Percentiles rank a stretch among this genome's conserved stretches.
These are phyloP conservation scores for Erithacus rubecula DNA, from an alignment of 2,797 vertebrate species.

Conservation along the genomic window DNA sequence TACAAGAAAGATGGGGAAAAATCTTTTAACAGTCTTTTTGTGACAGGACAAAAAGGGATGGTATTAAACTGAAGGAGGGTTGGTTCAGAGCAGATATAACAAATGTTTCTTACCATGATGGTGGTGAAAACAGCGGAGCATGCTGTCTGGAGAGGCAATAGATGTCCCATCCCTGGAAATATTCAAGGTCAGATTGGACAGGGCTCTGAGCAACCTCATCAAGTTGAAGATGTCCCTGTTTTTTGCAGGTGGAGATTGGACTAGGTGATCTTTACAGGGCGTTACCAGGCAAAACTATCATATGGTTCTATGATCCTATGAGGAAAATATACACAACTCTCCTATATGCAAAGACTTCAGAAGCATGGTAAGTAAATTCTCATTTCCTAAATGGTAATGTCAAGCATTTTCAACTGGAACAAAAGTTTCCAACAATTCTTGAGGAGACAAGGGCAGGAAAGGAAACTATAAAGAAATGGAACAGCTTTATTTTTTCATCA, in stretches of 20 bases:
- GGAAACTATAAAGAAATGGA: background rate
- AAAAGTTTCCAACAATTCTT: background rate
- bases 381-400: background rate
- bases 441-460: background rate
- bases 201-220: background rate
- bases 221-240: background rate
- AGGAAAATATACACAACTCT: background rate
- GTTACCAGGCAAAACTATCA: background rate
- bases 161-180: background rate
- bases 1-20: background rate
- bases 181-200: background rate
- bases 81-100: background rate
- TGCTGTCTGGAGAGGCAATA: fast-evolving
- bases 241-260: background rate
- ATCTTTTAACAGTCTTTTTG: background rate
- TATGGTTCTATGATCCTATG: background rate
- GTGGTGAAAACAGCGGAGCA: background rate
- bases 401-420: background rate
- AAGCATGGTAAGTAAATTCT: background rate
- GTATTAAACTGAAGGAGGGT: fast-evolving
- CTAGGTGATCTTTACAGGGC: background rate
- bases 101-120: background rate
- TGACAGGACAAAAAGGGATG: background rate
- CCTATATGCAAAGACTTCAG: background rate
- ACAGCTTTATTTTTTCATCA: background rate